Evolutionary conservation across 1,140 invertebrate genomes (phyloP).

Genomic region (Pseudomyrmex flavicornis): DNA sequence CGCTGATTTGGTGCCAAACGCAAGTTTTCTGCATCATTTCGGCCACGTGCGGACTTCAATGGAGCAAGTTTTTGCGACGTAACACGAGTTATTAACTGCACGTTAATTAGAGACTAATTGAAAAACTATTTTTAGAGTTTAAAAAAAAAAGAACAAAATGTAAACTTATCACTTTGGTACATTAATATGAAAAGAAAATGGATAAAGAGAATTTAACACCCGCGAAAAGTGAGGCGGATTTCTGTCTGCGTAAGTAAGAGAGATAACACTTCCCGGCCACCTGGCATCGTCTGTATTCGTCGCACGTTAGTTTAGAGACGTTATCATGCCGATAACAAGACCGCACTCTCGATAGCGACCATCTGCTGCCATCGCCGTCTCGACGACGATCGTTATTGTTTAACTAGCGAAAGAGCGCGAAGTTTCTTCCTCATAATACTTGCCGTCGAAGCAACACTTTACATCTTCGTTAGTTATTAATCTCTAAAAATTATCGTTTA

Average conservation of each 20-base stretch:
- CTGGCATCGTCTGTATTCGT: conserved; percentile 45
- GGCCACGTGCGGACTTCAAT: neutral
- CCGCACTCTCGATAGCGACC: conserved; percentile 48
- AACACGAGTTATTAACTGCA: neutral
- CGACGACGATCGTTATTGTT: conserved; percentile 45
- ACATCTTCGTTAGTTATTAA: neutral
- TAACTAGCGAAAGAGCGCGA: conserved; percentile 16
- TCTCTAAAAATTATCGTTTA: neutral
- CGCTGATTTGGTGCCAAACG: conserved; percentile 37
- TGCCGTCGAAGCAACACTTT: neutral
- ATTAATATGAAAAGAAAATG: no score
- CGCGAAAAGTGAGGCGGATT: neutral
- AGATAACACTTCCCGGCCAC: conserved; percentile 49
- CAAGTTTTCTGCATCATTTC: conserved; percentile 3
- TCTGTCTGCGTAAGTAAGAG: neutral
- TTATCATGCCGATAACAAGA: conserved; percentile 68
- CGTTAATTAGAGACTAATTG: neutral
- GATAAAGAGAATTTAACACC: no score
- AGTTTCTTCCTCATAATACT: neutral
- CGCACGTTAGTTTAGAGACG: conserved; percentile 46
- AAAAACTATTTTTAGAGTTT: no score
- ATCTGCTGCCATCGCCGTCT: conserved; percentile 51
- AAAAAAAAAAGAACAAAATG: neutral
- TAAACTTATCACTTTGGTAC: no score
- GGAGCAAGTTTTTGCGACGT: neutral